These are phyloP conservation scores for Eriocheir sinensis DNA, from an alignment of 1,140 invertebrate genomes.

Conservation along the genomic window DNA sequence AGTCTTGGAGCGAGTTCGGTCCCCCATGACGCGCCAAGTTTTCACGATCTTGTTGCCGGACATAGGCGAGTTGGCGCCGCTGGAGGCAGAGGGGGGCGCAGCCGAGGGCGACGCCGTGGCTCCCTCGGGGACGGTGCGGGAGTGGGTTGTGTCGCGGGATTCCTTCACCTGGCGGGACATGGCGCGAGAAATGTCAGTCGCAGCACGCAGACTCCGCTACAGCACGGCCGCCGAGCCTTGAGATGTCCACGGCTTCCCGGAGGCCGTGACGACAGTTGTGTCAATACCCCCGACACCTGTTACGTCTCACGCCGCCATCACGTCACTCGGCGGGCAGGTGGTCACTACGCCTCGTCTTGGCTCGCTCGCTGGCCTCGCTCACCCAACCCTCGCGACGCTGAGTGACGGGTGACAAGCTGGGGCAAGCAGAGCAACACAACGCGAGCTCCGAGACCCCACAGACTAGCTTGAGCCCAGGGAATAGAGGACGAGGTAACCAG, in stretches of 20 bases:
- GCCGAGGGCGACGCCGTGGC: conserved; percentile 40
- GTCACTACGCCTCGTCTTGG: neutral
- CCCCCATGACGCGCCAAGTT: conserved; percentile 77
- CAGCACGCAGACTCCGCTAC: conserved; percentile 39
- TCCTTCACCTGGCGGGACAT: conserved; percentile 66
- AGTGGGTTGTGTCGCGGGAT: conserved; percentile 55
- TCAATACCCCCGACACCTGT: conserved; percentile 36
- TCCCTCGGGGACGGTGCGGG: conserved; percentile 60
- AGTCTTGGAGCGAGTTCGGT: conserved; percentile 75
- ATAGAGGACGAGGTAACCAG: neutral
- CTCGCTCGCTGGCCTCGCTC: no score
- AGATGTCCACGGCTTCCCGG: conserved; percentile 17
- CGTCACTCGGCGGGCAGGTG: neutral
- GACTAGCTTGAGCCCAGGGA: neutral
- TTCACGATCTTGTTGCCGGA: conserved; percentile 78
- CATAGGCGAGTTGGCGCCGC: conserved; percentile 74
- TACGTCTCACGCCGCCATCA: conserved; percentile 49
- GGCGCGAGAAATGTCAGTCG: neutral
- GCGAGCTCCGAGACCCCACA: neutral
- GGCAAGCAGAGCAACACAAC: neutral
- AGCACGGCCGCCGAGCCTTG: neutral
- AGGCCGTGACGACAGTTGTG: conserved; percentile 3
- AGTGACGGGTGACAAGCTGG: no score
- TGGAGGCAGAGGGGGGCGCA: conserved; percentile 26
- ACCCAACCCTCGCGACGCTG: no score